phyloP scores from a whole-genome alignment of 2,797 vertebrate genomes.

The Sebastes trivittatus region DNA sequence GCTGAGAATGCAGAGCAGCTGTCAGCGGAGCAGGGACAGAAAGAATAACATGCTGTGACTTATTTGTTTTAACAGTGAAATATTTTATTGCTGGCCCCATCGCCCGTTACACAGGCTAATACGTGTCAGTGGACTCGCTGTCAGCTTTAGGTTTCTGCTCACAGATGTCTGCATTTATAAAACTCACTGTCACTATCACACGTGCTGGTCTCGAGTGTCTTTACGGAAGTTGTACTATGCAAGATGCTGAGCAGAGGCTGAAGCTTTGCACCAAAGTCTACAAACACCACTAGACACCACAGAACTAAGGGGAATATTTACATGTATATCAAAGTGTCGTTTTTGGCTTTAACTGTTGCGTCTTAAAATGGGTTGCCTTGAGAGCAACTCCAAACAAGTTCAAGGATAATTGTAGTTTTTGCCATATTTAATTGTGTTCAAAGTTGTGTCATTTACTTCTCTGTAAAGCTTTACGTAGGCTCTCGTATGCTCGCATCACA shows the following conservation, averaged over 20 bases:
- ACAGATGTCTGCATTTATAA: slow-evolving; percentile 68
- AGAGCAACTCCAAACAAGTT: slow-evolving; percentile 38
- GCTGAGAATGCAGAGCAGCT: slow-evolving; percentile 66
- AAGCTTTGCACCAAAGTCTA: background rate
- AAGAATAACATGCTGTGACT: slow-evolving; percentile 68
- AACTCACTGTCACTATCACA: slow-evolving; percentile 10
- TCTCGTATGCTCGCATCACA: background rate
- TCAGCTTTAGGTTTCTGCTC: slow-evolving; percentile 35
- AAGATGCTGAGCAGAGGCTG: background rate
- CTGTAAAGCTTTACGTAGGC: background rate
- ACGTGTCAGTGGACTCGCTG: slow-evolving; percentile 41
- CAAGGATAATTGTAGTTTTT: background rate
- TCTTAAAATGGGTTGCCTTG: slow-evolving; percentile 34
- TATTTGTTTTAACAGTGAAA: slow-evolving; percentile 73
- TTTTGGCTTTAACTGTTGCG: slow-evolving; percentile 32
- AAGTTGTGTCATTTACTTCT: background rate
- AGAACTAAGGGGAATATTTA: background rate
- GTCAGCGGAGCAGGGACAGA: slow-evolving; percentile 64
- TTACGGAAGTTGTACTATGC: background rate
- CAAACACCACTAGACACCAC: background rate
- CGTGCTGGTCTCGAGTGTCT: background rate
- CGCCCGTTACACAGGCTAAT: slow-evolving; percentile 50
- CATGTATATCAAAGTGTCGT: background rate
- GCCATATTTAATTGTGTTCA: background rate
- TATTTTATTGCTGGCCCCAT: slow-evolving; percentile 65